Evolutionary conservation across 2,113 vertebrate genomes (phyloP).

Genomic region (Lota lota): DNA sequence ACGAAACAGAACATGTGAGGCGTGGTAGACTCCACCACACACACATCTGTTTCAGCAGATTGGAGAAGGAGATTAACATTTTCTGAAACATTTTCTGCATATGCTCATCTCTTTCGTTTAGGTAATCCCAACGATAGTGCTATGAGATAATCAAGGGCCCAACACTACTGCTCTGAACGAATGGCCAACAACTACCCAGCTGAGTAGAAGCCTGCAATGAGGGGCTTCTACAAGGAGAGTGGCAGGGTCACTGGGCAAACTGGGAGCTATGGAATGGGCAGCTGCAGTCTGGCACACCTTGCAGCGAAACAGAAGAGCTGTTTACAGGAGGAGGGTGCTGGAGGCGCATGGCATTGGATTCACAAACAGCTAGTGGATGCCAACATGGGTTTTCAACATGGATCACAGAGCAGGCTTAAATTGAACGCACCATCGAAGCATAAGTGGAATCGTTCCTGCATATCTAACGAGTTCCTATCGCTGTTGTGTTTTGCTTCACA

Average conservation of each 20-base stretch:
- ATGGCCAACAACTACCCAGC: not conserved
- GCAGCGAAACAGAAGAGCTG: constrained; percentile 7
- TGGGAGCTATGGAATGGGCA: constrained; percentile 7
- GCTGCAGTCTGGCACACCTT: constrained; percentile 14
- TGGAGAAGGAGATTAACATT: too few relatives aligned
- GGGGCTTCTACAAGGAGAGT: constrained; percentile 7
- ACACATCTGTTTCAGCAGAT: too few relatives aligned
- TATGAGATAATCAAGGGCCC: not conserved
- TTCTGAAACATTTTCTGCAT: not conserved
- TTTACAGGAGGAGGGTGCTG: not conserved
- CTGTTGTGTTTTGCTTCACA: too few relatives aligned
- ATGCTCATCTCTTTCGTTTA: not conserved
- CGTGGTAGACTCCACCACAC: too few relatives aligned
- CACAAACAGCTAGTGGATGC: not conserved
- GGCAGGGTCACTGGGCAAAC: constrained; percentile 2
- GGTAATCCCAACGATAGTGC: not conserved
- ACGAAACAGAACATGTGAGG: too few relatives aligned
- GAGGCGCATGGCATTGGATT: constrained; percentile 6
- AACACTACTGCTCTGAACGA: not conserved
- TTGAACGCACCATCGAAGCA: too few relatives aligned
- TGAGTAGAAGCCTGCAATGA: too few relatives aligned
- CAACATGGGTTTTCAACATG: not conserved
- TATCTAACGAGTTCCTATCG: too few relatives aligned
- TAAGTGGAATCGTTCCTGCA: too few relatives aligned
- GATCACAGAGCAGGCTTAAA: not conserved